These are phyloP conservation scores for Hirundo rustica DNA, from an alignment of 2,797 vertebrate species.

Conservation along the genomic window DNA sequence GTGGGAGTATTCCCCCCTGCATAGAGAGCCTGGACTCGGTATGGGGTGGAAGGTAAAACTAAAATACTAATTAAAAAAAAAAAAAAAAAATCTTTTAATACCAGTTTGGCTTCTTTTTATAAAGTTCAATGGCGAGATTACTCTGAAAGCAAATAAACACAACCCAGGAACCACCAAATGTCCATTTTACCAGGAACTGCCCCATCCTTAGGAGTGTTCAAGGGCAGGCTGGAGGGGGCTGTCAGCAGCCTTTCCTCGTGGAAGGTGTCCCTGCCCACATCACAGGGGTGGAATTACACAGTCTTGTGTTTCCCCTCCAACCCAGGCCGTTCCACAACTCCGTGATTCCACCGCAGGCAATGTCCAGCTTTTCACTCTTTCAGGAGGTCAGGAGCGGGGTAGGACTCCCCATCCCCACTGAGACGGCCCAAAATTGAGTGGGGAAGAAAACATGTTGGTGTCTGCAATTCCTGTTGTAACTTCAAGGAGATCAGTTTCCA, in stretches of 20 bases:
- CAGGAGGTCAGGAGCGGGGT: accelerated
- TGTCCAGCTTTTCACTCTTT: accelerated
- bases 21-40: accelerated
- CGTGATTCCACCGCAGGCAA: accelerated
- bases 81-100: background rate
- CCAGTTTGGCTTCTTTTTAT: background rate
- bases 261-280: background rate
- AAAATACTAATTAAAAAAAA: accelerated
- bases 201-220: no score
- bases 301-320: background rate
- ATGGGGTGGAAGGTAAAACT: accelerated
- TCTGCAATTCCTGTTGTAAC: background rate
- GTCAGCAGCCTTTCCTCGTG: background rate
- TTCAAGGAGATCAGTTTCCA: background rate
- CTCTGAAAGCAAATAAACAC: background rate
- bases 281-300: background rate
- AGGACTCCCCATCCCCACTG: accelerated
- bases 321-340: background rate
- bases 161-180: background rate
- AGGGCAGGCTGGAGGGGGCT: background rate
- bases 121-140: background rate
- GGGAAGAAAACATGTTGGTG: background rate
- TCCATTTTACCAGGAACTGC: background rate
- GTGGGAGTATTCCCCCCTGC: background rate
- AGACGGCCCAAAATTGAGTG: background rate